Base-by-base conservation (phyloP, 2,888 invertebrate species). In the Phalangium opilio region DNA sequence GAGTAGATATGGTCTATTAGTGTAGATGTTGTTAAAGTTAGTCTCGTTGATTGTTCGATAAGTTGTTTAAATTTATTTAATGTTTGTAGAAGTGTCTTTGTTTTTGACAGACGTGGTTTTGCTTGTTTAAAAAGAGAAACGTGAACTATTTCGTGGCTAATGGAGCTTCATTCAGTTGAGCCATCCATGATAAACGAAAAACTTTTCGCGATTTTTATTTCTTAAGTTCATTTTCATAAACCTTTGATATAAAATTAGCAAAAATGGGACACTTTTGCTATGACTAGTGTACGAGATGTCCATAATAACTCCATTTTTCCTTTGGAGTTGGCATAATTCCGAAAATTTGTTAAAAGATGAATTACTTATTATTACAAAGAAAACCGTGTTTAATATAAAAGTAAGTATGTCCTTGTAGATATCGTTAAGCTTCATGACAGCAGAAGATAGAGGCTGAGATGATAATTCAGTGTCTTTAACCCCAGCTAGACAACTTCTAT, bases 81-180 rank as follows among this genome's bases (percentile, higher is more conserved):
- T n/a, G n/a, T n/a, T n/a, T n/a, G n/a, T n/a, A n/a, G n/a, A n/a
- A n/a, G n/a, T n/a, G n/a, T n/a, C n/a, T n/a, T n/a, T n/a, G n/a
- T n/a, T n/a, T n/a, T n/a, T n/a, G n/a, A n/a, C n/a, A n/a, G n/a
- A n/a, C n/a, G n/a, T n/a, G n/a, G n/a, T n/a, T n/a, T n/a, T n/a
- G n/a, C n/a, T n/a, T n/a, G n/a, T n/a, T n/a, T n/a, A n/a, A n/a
- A n/a, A n/a, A n/a, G 44, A 15, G 42, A 44, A n/a, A 50, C 5
- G 11, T 50, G 47, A 7, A 50, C 39, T 1, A 47, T 38, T 39
- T 50, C 44, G 14, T 50, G 47, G n/a, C 41, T 47, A 44, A 47
- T 44, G 11, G 19, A 11, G 35, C 38, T 19, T 34, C 50, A 17
- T 2, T 35, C 39, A 10, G 47, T 44, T 14, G 44, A 38, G 3